Percentiles rank a stretch among this genome's conserved stretches.
Conservation (phyloP, 2,888 invertebrate species). For the Nephrotoma appendiculata region DNA sequence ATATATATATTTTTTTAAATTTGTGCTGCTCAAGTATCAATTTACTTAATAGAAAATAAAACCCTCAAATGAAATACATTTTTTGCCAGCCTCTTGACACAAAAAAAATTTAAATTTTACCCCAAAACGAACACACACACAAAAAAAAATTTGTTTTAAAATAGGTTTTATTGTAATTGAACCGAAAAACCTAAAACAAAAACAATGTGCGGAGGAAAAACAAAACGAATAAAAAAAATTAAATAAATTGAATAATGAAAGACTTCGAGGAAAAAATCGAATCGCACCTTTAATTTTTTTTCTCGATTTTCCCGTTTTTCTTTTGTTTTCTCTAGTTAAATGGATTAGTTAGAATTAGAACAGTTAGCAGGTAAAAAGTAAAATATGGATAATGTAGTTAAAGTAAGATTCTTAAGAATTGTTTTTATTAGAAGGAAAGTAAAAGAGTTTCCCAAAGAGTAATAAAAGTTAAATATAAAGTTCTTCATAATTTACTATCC, state of each 20-base stretch:
- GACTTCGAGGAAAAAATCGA: not conserved
- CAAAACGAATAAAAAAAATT: not conserved
- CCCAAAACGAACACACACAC: not conserved
- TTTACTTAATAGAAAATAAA: not conserved
- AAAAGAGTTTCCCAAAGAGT: no score
- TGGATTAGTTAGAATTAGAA: not conserved
- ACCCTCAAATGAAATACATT: not conserved
- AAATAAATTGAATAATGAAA: not conserved
- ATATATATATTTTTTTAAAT: not conserved
- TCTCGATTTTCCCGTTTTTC: not conserved
- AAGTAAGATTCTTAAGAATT: not conserved
- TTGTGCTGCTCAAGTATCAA: not conserved
- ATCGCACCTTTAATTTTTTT: not conserved
- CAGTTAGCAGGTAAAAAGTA: not conserved
- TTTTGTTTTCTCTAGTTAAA: not conserved
- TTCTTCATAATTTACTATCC: no score
- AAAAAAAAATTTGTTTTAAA: not conserved
- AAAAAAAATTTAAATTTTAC: not conserved
- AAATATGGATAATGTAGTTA: not conserved
- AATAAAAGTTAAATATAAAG: no score
- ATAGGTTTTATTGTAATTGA: not conserved
- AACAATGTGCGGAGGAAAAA: not conserved
- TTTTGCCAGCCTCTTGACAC: not conserved
- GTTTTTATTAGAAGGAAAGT: not conserved
- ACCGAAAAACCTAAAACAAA: not conserved